phyloP scores from a whole-genome alignment of 2,797 vertebrate species.

The Garrulus glandarius region DNA sequence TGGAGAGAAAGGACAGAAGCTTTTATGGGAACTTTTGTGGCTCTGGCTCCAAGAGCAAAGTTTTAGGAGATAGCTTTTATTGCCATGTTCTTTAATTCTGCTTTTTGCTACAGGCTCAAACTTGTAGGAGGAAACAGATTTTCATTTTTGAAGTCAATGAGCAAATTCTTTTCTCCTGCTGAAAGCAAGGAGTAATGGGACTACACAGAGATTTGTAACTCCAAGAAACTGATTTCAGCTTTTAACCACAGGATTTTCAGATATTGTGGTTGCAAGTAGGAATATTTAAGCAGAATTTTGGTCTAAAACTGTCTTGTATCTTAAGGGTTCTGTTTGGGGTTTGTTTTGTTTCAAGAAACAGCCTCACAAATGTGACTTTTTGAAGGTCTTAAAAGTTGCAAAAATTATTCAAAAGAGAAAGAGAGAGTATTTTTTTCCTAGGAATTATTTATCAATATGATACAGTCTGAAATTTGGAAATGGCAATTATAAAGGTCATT shows the following conservation, averaged over 20 bases:
- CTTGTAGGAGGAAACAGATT: not conserved
- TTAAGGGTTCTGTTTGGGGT: too few species aligned
- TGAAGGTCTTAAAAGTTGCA: not conserved
- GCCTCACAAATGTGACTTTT: not conserved
- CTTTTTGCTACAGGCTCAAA: not conserved
- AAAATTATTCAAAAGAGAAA: not conserved
- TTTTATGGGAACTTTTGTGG: not conserved
- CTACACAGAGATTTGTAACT: not conserved
- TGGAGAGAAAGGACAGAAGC: not conserved
- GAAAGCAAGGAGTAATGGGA: not conserved
- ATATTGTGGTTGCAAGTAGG: not conserved
- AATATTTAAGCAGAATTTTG: not conserved
- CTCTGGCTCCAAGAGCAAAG: not conserved
- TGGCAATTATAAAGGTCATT: conserved; percentile 3
- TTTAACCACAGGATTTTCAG: not conserved
- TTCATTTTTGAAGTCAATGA: not conserved
- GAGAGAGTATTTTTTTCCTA: not conserved
- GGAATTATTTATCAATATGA: not conserved
- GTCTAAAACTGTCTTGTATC: not conserved
- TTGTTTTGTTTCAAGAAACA: not conserved
- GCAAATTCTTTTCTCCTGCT: not conserved
- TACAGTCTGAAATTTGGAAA: not conserved
- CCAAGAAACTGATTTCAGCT: not conserved
- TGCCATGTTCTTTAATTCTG: not conserved
- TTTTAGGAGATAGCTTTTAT: not conserved